These are phyloP conservation scores for Teleopsis dalmanni DNA, from an alignment of 1,140 invertebrate species.

Conservation along the genomic window DNA sequence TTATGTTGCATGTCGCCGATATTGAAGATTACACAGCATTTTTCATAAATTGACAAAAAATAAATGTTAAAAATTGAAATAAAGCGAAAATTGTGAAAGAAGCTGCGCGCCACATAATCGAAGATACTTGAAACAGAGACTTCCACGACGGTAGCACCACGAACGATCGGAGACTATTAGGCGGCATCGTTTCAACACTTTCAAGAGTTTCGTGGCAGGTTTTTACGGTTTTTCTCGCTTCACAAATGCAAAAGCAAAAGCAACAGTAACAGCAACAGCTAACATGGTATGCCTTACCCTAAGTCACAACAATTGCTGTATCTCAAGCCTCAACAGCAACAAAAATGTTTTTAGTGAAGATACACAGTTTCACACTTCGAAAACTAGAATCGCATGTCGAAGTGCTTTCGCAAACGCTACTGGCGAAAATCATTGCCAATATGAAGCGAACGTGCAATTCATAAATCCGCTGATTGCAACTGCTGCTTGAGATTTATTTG, in stretches of 20 bases:
- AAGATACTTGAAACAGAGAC: too few relatives aligned
- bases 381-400: constrained; percentile 4
- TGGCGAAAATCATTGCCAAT: not conserved
- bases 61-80: too few relatives aligned
- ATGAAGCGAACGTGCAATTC: not conserved
- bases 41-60: too few relatives aligned
- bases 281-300: not conserved
- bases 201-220: too few relatives aligned
- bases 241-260: constrained; percentile 6
- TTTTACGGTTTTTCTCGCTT: constrained; percentile 1
- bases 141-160: too few relatives aligned
- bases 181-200: constrained; percentile 2
- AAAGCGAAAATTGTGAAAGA: too few relatives aligned
- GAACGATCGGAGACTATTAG: too few relatives aligned
- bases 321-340: not conserved
- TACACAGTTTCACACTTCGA: not conserved
- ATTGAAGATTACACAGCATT: too few relatives aligned
- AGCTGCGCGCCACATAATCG: too few relatives aligned
- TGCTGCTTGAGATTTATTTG: constrained; percentile 3
- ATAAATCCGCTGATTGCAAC: not conserved
- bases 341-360: not conserved
- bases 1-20: too few relatives aligned
- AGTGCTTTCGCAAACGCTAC: not conserved
- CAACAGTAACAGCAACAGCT: not conserved
- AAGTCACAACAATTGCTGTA: not conserved